Percentiles rank a stretch among this genome's conserved stretches.
phyloP scores from a whole-genome alignment of 2,113 vertebrate species.

The Helogale parvula region DNA sequence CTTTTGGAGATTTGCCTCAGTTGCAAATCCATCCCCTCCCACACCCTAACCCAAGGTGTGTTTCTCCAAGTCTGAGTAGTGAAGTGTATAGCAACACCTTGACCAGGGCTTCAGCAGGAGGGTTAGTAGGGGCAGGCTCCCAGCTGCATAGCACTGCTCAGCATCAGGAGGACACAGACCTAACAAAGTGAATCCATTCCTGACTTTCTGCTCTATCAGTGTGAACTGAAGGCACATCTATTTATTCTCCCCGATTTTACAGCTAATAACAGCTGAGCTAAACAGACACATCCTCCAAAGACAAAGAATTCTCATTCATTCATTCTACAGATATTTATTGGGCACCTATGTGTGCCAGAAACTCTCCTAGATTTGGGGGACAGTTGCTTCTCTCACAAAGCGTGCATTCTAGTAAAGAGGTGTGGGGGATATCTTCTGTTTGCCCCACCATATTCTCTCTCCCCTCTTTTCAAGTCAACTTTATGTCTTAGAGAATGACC shows the following conservation, averaged over 20 bases:
- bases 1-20: not conserved
- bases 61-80: not conserved
- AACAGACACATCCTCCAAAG: not conserved
- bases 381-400: not conserved
- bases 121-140: fast-evolving
- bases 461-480: not conserved
- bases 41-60: not conserved
- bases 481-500: not conserved
- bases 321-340: not conserved
- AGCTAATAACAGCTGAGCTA: not conserved
- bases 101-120: not conserved
- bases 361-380: not conserved
- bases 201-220: not conserved
- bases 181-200: not conserved
- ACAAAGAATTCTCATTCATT: not conserved
- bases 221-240: not conserved
- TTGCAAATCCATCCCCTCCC: not conserved
- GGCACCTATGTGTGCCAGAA: not conserved
- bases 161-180: not conserved
- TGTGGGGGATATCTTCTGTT: not conserved
- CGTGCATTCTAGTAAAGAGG: not conserved
- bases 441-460: not conserved
- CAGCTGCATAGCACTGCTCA: not conserved
- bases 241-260: not conserved
- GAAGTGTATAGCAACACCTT: not conserved